A percentile compares a stretch with the other conserved stretches of the same genome.
Conservation (phyloP, 2,113 vertebrate genomes). For the Myodes glareolus region DNA sequence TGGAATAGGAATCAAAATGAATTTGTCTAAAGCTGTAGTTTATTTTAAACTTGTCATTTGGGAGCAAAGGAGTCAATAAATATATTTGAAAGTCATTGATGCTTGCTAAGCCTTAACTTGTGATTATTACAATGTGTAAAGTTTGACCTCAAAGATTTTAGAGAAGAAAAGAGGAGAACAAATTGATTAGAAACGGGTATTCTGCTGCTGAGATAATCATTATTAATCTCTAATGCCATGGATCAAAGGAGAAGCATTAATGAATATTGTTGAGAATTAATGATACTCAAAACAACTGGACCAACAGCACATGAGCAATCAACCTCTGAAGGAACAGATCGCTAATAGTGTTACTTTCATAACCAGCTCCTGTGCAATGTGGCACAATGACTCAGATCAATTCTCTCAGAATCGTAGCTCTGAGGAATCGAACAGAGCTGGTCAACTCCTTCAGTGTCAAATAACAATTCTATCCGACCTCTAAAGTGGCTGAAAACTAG, state of each 20-base stretch:
- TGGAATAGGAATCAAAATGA: slow-evolving; percentile 6
- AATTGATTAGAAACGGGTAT: neutral
- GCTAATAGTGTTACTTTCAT: neutral
- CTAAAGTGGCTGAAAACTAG: slow-evolving; percentile 13
- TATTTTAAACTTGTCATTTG: neutral
- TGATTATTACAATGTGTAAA: neutral
- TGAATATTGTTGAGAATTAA: neutral
- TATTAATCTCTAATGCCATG: neutral
- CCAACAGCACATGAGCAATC: neutral
- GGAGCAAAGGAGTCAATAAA: neutral
- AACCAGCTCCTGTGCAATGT: neutral
- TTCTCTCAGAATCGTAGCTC: neutral
- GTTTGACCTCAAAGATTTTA: neutral
- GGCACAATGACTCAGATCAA: neutral
- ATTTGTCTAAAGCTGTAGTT: neutral
- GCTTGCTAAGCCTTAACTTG: neutral
- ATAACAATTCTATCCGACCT: neutral
- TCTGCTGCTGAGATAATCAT: neutral
- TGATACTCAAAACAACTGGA: neutral
- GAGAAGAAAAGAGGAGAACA: neutral
- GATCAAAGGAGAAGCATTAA: neutral
- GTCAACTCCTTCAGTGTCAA: slow-evolving; percentile 4
- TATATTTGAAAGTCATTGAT: slow-evolving; percentile 50
- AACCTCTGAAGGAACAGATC: neutral
- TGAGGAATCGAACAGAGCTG: neutral